Conservation (phyloP, 2,113 vertebrate species). For the Psephotus haematonotus region DNA sequence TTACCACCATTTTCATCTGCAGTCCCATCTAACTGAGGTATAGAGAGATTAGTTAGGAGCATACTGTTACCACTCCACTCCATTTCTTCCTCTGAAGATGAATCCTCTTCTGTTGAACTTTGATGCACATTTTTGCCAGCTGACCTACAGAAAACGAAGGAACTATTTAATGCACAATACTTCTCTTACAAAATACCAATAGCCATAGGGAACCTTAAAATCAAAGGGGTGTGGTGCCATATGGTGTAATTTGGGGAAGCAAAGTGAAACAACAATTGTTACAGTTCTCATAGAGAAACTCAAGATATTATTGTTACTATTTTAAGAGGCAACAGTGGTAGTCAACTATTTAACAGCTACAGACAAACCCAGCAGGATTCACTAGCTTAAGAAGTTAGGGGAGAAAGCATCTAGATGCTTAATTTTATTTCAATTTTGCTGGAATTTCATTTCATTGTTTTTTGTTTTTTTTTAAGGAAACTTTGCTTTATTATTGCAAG, state of each 20-base stretch:
- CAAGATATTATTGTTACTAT: not conserved
- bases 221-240: not conserved
- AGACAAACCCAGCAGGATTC: not conserved
- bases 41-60: constrained; percentile 87
- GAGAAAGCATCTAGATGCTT: not conserved
- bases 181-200: not conserved
- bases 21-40: constrained; percentile 96
- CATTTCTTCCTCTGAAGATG: constrained; percentile 93
- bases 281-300: not conserved
- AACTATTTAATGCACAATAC: not conserved
- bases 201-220: not conserved
- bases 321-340: not conserved
- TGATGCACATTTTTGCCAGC: constrained; percentile 77
- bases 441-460: not conserved
- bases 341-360: not conserved
- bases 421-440: not conserved
- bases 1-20: constrained; percentile 97
- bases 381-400: not conserved
- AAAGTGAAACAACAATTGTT: not conserved
- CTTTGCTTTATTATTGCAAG: not conserved
- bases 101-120: constrained; percentile 85
- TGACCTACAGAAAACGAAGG: constrained; percentile 71
- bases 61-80: constrained; percentile 88
- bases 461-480: not conserved
- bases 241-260: not conserved